A percentile compares a stretch with the other conserved stretches of the same genome.
Conservation (phyloP, 2,888 invertebrate genomes). For the Acrobasis suavella region DNA sequence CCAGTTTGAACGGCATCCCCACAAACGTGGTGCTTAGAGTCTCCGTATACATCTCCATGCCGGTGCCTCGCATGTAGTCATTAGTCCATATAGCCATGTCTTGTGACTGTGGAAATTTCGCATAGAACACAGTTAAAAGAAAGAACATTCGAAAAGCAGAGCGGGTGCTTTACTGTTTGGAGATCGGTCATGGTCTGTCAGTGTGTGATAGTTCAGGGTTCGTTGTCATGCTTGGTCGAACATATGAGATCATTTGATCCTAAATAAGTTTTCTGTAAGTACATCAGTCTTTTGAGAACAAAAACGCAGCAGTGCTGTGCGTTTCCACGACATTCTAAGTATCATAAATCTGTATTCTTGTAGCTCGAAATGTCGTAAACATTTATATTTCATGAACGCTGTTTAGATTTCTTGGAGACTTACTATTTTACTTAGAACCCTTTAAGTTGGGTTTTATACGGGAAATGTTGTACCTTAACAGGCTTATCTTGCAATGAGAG, state of each 20-base stretch:
- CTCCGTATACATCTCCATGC: conserved; percentile 99
- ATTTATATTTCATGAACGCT: background rate
- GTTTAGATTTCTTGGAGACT: too few relatives aligned
- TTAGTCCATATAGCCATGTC: conserved; percentile 99
- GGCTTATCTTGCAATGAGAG: background rate
- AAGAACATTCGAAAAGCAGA: conserved; percentile 40
- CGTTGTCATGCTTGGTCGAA: conserved; percentile 5
- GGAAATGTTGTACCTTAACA: background rate
- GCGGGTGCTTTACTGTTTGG: background rate
- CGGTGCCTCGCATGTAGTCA: conserved; percentile 99
- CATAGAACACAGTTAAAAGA: conserved; percentile 59
- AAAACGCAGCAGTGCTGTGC: background rate
- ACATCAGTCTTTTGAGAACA: background rate
- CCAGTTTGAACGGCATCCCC: conserved; percentile 98
- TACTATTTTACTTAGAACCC: background rate
- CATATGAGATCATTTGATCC: background rate
- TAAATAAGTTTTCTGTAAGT: conserved; percentile 10
- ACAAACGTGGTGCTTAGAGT: conserved; percentile 98
- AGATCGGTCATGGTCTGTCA: background rate
- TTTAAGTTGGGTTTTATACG: too few relatives aligned
- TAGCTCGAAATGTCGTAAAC: background rate
- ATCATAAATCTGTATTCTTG: too few relatives aligned
- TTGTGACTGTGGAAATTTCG: conserved; percentile 90
- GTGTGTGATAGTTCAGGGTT: conserved; percentile 2
- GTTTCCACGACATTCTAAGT: too few relatives aligned